phyloP scores from a whole-genome alignment of 1,140 invertebrate genomes.

The Solenopsis fugax region DNA sequence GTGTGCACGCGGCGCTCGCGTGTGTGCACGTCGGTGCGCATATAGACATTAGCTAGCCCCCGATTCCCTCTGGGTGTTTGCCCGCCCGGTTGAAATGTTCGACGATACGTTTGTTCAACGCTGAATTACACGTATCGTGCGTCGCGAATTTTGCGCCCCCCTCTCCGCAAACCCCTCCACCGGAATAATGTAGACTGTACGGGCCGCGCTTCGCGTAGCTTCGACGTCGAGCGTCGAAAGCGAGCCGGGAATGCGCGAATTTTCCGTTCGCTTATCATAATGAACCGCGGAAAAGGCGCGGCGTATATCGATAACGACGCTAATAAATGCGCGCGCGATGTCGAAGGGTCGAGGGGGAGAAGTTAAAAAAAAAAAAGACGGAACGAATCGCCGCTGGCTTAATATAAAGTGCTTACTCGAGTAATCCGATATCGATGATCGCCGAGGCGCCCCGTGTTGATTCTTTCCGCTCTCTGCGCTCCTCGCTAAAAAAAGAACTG shows the following conservation, averaged over 20 bases:
- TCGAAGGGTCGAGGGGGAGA: not conserved
- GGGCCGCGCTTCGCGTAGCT: not conserved
- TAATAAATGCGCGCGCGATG: slow-evolving; percentile 35
- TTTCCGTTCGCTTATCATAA: slow-evolving; percentile 21
- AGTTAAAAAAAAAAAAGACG: not conserved
- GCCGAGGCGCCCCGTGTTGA: slow-evolving; percentile 65
- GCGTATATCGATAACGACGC: slow-evolving; percentile 32
- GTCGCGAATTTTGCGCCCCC: slow-evolving; percentile 34
- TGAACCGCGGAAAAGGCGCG: not conserved
- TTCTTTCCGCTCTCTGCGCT: slow-evolving; percentile 66
- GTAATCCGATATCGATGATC: slow-evolving; percentile 81
- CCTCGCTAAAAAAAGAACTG: slow-evolving; percentile 66
- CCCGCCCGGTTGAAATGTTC: slow-evolving; percentile 69
- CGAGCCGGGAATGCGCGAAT: not conserved
- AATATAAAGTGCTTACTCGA: slow-evolving; percentile 79
- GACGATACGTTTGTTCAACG: slow-evolving; percentile 57
- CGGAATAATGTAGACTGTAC: slow-evolving; percentile 43
- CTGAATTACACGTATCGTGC: slow-evolving; percentile 52
- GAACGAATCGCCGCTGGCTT: slow-evolving; percentile 57
- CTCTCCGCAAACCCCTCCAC: no score
- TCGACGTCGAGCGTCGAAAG: not conserved
- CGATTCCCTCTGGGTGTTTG: slow-evolving; percentile 69
- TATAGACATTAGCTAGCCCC: slow-evolving; percentile 72
- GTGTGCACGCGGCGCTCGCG: no score
- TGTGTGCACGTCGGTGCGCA: slow-evolving; percentile 40